Conservation (phyloP, 2,888 invertebrate species). For the Drosophila austrosaltans region DNA sequence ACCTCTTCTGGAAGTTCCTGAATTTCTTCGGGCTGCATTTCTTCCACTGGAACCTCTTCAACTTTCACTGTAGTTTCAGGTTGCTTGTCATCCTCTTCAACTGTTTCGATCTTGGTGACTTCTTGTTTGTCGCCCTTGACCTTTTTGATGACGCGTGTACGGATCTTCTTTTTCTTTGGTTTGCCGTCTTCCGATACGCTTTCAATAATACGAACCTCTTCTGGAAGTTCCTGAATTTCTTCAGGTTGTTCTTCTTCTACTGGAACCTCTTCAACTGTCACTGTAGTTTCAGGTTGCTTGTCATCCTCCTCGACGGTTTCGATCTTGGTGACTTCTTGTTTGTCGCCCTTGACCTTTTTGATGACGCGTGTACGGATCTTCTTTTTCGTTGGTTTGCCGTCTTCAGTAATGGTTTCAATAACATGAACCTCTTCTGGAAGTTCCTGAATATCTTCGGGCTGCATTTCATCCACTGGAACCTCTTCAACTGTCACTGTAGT, state of each 20-base stretch:
- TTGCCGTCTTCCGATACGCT: constrained; percentile 57
- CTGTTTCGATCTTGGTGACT: constrained; percentile 61
- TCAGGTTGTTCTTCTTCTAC: constrained; percentile 43
- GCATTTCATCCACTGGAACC: constrained; percentile 16
- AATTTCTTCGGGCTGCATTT: constrained; percentile 32
- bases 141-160: constrained; percentile 62
- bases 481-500: constrained; percentile 37
- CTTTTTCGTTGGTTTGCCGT: constrained; percentile 45
- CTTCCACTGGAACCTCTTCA: constrained; percentile 47
- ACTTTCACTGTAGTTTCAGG: constrained; percentile 54
- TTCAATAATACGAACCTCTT: constrained; percentile 52
- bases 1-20: constrained; percentile 29
- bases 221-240: constrained; percentile 44
- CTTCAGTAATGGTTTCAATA: constrained; percentile 39
- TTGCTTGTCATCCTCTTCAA: constrained; percentile 59
- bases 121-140: constrained; percentile 60
- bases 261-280: constrained; percentile 50
- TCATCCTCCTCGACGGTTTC: constrained; percentile 52
- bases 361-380: constrained; percentile 51
- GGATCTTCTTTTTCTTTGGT: constrained; percentile 57
- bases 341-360: constrained; percentile 52
- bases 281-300: constrained; percentile 49
- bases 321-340: constrained; percentile 50
- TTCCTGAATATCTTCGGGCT: constrained; percentile 35
- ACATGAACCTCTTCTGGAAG: constrained; percentile 45